Evolutionary conservation across 1,140 invertebrate species (phyloP), one percentile per base, ranked within the genome.

Genomic region (Cardiocondyla obscurior): DNA sequence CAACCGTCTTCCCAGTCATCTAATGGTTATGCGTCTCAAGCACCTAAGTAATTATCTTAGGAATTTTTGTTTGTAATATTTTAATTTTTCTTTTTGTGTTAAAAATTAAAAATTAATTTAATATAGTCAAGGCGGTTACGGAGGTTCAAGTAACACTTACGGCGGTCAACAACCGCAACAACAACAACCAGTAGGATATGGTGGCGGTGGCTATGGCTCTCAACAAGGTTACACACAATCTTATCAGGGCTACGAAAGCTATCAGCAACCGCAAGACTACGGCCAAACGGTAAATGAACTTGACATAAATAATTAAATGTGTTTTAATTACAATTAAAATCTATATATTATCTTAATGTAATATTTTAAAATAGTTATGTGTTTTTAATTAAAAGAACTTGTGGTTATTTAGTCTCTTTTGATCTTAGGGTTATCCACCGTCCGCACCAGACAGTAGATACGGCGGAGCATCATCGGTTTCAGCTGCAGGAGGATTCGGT

Each of bases 211-310:
- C 51, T 93, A 94, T 4, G 93, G 92, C 33, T 90, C 93, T 2
- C 93, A 94, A 25, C 91, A 92, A 73, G 90, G 92, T 53, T 94
- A 94, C 70, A 84, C 92, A n/a, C 93, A 92, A 36, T 86, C 92
- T 1, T 94, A 94, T 90, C 93, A 93, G 81, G 92, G 93, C 0
- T 94, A 94, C 25, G 94, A 94, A 82, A 94, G 90, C 67, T 94
- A 94, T 70, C 93, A 93, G 70, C 92, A 93, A 44, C 91, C 93
- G 51, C 90, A 93, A 36, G 93, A 94, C 84, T 94, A 94, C 58
- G 88, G 92, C 16, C 93, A 94, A 88, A 89, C 92, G 70, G 93
- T 94, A 90, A 90, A 85, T 86, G 81, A 76, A 30, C 4, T 46
- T 49, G 5, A 55, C 25, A 58, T 1, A 65, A 69, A 30, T 65